These are phyloP conservation scores for Tryphoninae sp. DNA, from an alignment of 2,888 invertebrate genomes.

Conservation along the genomic window DNA sequence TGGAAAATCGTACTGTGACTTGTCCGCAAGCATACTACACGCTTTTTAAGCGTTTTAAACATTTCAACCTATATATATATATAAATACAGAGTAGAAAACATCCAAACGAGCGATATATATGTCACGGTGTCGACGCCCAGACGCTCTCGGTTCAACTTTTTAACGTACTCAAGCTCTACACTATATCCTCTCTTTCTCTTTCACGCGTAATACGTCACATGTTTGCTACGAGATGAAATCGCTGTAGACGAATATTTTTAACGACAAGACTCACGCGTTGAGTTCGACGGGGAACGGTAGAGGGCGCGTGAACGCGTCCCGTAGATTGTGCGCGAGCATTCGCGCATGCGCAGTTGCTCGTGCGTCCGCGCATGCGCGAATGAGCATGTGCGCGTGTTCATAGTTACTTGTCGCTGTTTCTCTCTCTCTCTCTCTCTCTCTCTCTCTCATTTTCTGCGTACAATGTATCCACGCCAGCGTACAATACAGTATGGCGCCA, in stretches of 20 bases:
- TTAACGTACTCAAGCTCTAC: slow-evolving; percentile 35
- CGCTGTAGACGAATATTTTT: slow-evolving; percentile 50
- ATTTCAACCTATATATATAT: neutral
- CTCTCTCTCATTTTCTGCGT: neutral
- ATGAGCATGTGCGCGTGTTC: slow-evolving; percentile 15
- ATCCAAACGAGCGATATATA: neutral
- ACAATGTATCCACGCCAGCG: neutral
- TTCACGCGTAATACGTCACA: slow-evolving; percentile 49
- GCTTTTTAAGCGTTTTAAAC: neutral
- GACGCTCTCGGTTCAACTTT: slow-evolving; percentile 32
- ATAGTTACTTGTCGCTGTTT: neutral
- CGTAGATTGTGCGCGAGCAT: neutral
- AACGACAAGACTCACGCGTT: slow-evolving; percentile 47
- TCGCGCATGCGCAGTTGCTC: neutral
- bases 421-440: slow-evolving; percentile 3
- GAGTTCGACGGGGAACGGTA: slow-evolving; percentile 40
- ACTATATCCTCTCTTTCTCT: slow-evolving; percentile 27
- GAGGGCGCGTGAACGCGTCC: neutral
- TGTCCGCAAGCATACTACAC: neutral
- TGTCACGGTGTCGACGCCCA: neutral
- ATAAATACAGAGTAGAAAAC: neutral
- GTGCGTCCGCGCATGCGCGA: slow-evolving; percentile 16
- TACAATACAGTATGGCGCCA: slow-evolving; percentile 18
- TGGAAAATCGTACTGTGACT: neutral
- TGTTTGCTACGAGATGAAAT: slow-evolving; percentile 50